A percentile compares a stretch with the other conserved stretches of the same genome.
Evolutionary conservation across 2,113 vertebrate species (phyloP).

Genomic region (Larimichthys crocea): DNA sequence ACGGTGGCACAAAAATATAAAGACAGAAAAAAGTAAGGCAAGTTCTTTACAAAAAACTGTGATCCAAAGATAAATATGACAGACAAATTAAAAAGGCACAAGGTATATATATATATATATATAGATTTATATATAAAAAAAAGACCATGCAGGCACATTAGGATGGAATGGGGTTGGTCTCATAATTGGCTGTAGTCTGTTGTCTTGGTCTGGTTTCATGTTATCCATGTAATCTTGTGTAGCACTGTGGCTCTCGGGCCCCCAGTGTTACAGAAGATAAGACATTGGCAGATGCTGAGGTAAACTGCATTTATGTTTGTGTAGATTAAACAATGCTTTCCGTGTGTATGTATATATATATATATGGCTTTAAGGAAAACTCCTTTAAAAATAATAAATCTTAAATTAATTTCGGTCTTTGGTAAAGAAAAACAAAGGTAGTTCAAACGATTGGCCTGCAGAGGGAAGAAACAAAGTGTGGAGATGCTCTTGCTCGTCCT

Average conservation of each 20-base stretch:
- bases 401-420: constrained; percentile 57
- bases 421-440: constrained; percentile 52
- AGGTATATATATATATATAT: constrained; percentile 70
- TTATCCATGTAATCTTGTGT: not conserved
- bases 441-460: constrained; percentile 51
- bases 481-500: not conserved
- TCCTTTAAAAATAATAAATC: constrained; percentile 32
- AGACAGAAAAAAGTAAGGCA: constrained; percentile 81
- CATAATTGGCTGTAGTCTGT: constrained; percentile 41
- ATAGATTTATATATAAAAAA: constrained; percentile 44
- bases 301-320: constrained; percentile 60
- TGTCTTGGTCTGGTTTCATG: not conserved
- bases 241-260: constrained; percentile 1
- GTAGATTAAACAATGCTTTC: constrained; percentile 37
- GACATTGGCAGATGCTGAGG: constrained; percentile 61
- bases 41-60: constrained; percentile 74
- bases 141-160: constrained; percentile 82
- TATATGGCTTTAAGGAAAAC: constrained; percentile 63
- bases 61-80: constrained; percentile 73
- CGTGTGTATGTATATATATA: constrained; percentile 18
- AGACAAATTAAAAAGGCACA: constrained; percentile 82
- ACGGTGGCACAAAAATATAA: constrained; percentile 79
- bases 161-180: constrained; percentile 74
- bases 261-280: constrained; percentile 36
- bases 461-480: not conserved